Evolutionary conservation across 2,797 vertebrate species (phyloP).

Genomic region (Anomalospiza imberbis): DNA sequence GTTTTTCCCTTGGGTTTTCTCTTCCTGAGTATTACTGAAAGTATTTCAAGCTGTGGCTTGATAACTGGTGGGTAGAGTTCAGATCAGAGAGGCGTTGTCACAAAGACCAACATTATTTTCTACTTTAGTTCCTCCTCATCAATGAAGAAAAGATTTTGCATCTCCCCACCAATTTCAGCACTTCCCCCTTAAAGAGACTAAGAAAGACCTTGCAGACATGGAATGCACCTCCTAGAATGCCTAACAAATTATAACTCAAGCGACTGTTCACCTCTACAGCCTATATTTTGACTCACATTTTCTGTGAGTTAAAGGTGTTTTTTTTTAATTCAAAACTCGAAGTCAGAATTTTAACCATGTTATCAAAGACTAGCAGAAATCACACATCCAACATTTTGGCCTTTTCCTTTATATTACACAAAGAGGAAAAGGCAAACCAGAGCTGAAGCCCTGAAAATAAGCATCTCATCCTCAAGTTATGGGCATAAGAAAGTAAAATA

Average conservation of each 20-base stretch:
- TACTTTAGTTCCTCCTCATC: not conserved
- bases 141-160: not conserved
- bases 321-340: not conserved
- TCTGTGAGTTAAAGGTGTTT: not conserved
- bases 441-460: not conserved
- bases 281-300: not conserved
- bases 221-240: not conserved
- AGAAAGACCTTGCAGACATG: not conserved
- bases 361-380: not conserved
- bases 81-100: not conserved
- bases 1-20: not conserved
- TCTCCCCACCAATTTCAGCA: not conserved
- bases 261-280: not conserved
- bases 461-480: not conserved
- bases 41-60: not conserved
- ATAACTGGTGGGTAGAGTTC: not conserved
- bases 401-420: not conserved
- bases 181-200: not conserved
- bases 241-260: not conserved
- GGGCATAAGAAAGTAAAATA: not conserved
- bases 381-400: not conserved
- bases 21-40: not conserved
- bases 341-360: not conserved
- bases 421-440: not conserved
- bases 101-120: not conserved